Evolutionary conservation across 1,140 invertebrate species (phyloP).

Genomic region (Trachymyrmex cornetzi): DNA sequence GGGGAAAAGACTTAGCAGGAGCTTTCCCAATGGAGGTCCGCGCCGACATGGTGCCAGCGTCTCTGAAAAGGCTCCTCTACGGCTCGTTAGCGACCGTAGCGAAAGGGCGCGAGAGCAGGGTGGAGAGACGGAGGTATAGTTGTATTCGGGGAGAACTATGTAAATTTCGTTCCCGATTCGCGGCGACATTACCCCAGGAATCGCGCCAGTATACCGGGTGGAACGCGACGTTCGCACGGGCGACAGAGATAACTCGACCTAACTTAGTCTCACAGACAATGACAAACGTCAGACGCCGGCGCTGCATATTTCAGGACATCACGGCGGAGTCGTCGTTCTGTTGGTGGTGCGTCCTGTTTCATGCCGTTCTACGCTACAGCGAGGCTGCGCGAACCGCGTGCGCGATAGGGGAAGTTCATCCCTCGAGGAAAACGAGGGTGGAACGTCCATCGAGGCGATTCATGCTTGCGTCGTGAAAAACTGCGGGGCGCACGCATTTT

Average conservation of each 20-base stretch:
- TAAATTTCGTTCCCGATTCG: conserved; percentile 70
- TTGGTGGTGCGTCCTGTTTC: conserved; percentile 23
- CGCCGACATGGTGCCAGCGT: conserved; percentile 36
- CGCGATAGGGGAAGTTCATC: conserved; percentile 3
- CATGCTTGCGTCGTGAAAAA: conserved; percentile 16
- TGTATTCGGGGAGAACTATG: conserved; percentile 62
- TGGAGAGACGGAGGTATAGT: not conserved
- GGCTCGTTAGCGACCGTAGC: conserved; percentile 67
- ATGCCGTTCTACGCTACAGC: not conserved
- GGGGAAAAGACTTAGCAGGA: not conserved
- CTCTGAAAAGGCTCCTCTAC: conserved; percentile 54
- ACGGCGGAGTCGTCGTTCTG: conserved; percentile 33
- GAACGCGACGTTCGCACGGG: conserved; percentile 9
- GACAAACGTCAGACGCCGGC: conserved; percentile 56
- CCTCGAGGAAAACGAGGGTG: conserved; percentile 44
- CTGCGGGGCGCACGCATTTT: conserved; percentile 3
- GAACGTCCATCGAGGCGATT: conserved; percentile 28
- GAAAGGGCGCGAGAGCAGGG: conserved; percentile 25
- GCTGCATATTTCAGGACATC: conserved; percentile 56
- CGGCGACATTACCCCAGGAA: conserved; percentile 30
- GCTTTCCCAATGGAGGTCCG: conserved; percentile 23
- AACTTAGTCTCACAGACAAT: conserved; percentile 44
- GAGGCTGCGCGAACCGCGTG: conserved; percentile 43
- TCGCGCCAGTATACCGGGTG: conserved; percentile 21
- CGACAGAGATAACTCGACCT: conserved; percentile 21